These are phyloP conservation scores for Girardia tigrina DNA, from an alignment of 2,888 invertebrate species.

Conservation along the genomic window DNA sequence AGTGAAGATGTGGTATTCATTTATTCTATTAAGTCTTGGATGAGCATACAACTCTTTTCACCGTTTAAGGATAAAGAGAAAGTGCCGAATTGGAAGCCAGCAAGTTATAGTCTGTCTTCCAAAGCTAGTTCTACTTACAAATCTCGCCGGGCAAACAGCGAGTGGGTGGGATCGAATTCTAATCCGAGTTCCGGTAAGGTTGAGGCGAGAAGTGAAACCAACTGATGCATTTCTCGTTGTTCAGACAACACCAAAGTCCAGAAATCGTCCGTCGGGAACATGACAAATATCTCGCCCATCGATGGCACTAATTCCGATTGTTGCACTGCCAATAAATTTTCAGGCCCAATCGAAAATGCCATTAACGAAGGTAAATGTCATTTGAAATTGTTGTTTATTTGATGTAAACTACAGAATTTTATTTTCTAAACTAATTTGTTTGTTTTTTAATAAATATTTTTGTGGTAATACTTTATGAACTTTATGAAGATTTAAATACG, in stretches of 20 bases:
- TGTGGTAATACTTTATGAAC: too few relatives aligned
- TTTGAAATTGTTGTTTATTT: background rate
- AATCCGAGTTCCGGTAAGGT: background rate
- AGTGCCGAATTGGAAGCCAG: background rate
- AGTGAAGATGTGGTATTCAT: too few relatives aligned
- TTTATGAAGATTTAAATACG: too few relatives aligned
- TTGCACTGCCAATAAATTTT: background rate
- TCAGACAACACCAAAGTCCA: background rate
- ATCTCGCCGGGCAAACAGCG: background rate
- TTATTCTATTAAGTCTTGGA: too few relatives aligned
- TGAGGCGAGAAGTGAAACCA: background rate
- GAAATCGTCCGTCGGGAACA: background rate
- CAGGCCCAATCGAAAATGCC: background rate
- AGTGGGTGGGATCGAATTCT: background rate
- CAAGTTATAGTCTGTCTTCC: background rate
- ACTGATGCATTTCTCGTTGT: background rate
- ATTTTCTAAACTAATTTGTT: too few relatives aligned
- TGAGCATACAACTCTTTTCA: too few relatives aligned
- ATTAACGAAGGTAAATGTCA: conserved; percentile 1
- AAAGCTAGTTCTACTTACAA: background rate
- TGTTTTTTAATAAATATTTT: too few relatives aligned
- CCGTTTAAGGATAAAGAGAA: conserved; percentile 12
- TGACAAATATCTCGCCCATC: background rate
- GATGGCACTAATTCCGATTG: background rate
- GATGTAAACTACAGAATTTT: too few relatives aligned